phyloP scores from a whole-genome alignment of 2,888 invertebrate genomes.

The Stegana nigrithorax region DNA sequence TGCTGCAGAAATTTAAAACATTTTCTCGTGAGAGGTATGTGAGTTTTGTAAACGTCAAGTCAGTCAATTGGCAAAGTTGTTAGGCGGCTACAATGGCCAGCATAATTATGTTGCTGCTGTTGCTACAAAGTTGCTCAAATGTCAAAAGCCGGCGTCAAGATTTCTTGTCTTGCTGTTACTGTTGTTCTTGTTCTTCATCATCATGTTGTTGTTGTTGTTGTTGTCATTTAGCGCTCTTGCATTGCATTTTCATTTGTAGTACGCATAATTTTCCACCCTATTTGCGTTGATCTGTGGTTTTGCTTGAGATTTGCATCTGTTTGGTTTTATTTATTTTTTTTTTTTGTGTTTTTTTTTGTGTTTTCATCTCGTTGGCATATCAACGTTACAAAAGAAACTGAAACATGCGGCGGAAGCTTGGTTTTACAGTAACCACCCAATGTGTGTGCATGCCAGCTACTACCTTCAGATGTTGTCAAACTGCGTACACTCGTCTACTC shows the following conservation, averaged over 20 bases:
- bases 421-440: constrained; percentile 34
- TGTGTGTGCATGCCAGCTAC: constrained; percentile 37
- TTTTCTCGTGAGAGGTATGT: too few species aligned
- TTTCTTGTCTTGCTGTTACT: constrained; percentile 6
- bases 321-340: neutral
- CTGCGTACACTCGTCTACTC: neutral
- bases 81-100: constrained; percentile 15
- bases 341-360: neutral
- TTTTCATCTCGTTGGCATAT: neutral
- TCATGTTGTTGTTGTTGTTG: too few species aligned
- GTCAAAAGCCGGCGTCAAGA: constrained; percentile 33
- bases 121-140: constrained; percentile 35
- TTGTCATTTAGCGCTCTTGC: neutral
- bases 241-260: constrained; percentile 33
- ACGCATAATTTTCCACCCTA: constrained; percentile 58
- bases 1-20: constrained; percentile 17
- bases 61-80: constrained; percentile 7
- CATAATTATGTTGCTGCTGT: constrained; percentile 6
- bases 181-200: constrained; percentile 23
- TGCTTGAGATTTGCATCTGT: constrained; percentile 46
- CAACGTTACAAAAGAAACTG: constrained; percentile 14
- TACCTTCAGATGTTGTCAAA: constrained; percentile 20
- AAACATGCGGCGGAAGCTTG: constrained; percentile 22
- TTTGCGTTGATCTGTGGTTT: constrained; percentile 48
- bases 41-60: constrained; percentile 15